Evolutionary conservation across 2,888 invertebrate species (phyloP).

Genomic region (Cenopis cana): DNA sequence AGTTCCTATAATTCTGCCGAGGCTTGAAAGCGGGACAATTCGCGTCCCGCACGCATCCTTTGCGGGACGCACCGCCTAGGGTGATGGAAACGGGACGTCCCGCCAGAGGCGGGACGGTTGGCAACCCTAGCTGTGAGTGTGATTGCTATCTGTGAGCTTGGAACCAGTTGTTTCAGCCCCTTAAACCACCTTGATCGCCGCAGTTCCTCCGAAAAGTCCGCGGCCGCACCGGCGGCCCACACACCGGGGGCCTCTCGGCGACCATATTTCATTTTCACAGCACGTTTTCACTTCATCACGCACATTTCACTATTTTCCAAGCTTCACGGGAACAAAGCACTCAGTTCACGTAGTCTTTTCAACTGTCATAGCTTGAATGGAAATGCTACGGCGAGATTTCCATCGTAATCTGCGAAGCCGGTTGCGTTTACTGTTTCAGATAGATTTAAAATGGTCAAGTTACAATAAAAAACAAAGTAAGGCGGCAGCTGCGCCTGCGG

Average conservation of each 20-base stretch:
- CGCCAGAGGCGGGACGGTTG: no score
- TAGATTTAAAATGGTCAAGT: constrained; percentile 33
- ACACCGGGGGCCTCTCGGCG: constrained; percentile 75
- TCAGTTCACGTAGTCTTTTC: constrained; percentile 35
- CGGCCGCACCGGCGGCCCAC: constrained; percentile 75
- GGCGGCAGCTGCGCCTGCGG: constrained; percentile 46
- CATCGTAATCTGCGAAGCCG: constrained; percentile 16
- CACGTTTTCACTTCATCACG: constrained; percentile 62
- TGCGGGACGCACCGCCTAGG: no score
- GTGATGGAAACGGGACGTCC: no score
- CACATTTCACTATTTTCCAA: constrained; percentile 49
- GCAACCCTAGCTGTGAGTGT: not conserved
- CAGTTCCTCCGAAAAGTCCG: constrained; percentile 84
- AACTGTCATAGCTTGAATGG: constrained; percentile 33
- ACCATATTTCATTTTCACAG: constrained; percentile 80
- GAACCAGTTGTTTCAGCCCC: not conserved
- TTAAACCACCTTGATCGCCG: constrained; percentile 84
- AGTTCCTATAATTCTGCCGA: no score
- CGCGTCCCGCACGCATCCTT: no score
- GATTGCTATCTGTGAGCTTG: not conserved
- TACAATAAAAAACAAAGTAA: constrained; percentile 41
- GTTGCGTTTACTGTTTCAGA: constrained; percentile 40
- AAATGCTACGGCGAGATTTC: constrained; percentile 29
- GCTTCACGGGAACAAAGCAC: constrained; percentile 53
- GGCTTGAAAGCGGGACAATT: no score